Percentiles rank a stretch among this genome's conserved stretches.
These are phyloP conservation scores for Pontoporia blainvillei DNA, from an alignment of 2,113 vertebrate genomes.

Conservation along the genomic window DNA sequence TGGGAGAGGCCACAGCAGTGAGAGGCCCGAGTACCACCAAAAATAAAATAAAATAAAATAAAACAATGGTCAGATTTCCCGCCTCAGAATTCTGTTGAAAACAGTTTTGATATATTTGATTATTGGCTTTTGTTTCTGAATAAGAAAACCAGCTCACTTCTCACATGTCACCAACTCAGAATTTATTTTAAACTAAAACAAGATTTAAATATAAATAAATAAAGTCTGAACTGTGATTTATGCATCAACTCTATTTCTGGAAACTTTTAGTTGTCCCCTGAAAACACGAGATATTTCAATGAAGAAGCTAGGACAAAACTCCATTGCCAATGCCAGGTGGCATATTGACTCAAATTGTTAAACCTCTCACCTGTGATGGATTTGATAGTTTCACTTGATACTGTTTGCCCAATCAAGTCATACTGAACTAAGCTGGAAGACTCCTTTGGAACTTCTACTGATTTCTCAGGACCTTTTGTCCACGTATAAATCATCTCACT, in stretches of 20 bases:
- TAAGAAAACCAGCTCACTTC: conserved; percentile 5
- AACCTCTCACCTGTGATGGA: conserved; percentile 94
- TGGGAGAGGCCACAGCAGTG: too few species aligned
- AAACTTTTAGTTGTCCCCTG: background rate
- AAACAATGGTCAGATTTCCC: background rate
- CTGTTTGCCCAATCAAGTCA: conserved; percentile 96
- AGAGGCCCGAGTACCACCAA: too few species aligned
- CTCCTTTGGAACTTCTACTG: conserved; percentile 97
- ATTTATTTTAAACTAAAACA: conserved; percentile 24
- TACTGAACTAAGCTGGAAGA: conserved; percentile 99
- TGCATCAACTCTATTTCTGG: conserved; percentile 25
- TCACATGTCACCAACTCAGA: conserved; percentile 1
- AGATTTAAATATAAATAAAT: conserved; percentile 54
- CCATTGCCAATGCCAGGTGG: background rate
- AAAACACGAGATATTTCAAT: conserved; percentile 20
- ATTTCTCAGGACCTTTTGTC: conserved; percentile 97
- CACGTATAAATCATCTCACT: conserved; percentile 99
- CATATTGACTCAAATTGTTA: background rate
- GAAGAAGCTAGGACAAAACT: background rate
- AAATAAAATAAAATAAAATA: background rate
- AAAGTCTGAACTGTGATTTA: conserved; percentile 60
- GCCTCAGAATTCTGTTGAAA: background rate
- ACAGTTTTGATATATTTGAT: conserved; percentile 41
- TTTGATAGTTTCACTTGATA: conserved; percentile 96
- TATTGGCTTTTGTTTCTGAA: background rate